A percentile compares a stretch with the other conserved stretches of the same genome.
phyloP scores from a whole-genome alignment of 2,113 vertebrate species.

The Turnix velox region DNA sequence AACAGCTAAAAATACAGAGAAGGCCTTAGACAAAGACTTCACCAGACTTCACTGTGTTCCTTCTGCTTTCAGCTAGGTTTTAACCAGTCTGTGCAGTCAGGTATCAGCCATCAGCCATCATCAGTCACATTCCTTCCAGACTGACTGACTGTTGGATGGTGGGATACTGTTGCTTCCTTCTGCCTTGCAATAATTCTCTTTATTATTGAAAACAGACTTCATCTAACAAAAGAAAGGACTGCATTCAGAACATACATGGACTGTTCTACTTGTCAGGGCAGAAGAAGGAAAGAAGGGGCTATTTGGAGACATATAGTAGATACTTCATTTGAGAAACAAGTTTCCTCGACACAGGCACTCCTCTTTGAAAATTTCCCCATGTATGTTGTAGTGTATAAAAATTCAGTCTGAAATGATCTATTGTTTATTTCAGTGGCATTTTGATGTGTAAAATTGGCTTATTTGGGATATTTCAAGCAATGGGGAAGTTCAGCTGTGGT shows the following conservation, averaged over 20 bases:
- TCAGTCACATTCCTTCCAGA: neutral
- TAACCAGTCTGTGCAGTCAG: neutral
- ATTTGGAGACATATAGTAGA: neutral
- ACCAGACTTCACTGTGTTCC: too few species aligned
- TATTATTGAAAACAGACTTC: neutral
- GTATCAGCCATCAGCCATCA: too few species aligned
- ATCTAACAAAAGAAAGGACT: neutral
- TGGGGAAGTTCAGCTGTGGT: neutral
- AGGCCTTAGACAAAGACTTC: neutral
- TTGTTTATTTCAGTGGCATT: neutral
- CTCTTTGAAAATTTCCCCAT: neutral
- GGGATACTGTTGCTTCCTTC: neutral
- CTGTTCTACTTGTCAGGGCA: neutral
- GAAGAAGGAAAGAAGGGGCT: neutral
- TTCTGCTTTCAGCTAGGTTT: neutral
- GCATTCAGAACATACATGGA: rapidly evolving
- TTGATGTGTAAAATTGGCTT: neutral
- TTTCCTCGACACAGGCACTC: neutral
- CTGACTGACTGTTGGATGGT: neutral
- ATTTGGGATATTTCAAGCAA: neutral
- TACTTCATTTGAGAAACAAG: neutral
- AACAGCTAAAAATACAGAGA: neutral
- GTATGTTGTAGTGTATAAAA: neutral
- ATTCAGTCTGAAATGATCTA: neutral
- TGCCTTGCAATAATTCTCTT: neutral